These are phyloP conservation scores for Nebria salina DNA, from an alignment of 2,888 invertebrate genomes.

Conservation along the genomic window DNA sequence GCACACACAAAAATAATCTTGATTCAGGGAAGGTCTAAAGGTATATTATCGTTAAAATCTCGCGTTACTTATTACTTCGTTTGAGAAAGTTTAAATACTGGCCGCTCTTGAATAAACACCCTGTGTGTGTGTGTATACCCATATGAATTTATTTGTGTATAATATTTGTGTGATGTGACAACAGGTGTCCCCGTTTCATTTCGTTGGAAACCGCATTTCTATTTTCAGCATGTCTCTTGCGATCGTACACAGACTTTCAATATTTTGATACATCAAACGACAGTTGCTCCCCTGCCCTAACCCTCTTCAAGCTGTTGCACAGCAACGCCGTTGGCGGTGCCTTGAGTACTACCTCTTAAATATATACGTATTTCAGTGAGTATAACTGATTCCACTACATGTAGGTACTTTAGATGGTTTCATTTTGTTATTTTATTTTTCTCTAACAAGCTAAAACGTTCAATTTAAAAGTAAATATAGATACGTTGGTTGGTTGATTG, in stretches of 20 bases:
- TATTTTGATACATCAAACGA: not conserved
- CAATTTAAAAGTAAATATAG: not conserved
- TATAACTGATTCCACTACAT: not conserved
- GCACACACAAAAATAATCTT: too few species aligned
- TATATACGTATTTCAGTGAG: not conserved
- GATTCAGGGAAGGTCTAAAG: too few species aligned
- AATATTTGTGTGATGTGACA: slow-evolving; percentile 16
- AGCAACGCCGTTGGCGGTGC: not conserved
- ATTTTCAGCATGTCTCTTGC: not conserved
- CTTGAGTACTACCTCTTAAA: not conserved
- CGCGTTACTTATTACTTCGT: too few species aligned
- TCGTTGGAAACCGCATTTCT: not conserved
- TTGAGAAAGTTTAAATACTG: not conserved
- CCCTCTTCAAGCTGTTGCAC: not conserved
- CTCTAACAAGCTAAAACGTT: not conserved
- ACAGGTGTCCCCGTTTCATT: slow-evolving; percentile 25
- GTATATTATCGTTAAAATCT: too few species aligned
- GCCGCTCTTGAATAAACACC: not conserved
- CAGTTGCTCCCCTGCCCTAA: not conserved
- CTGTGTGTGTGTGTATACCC: not conserved
- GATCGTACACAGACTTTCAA: slow-evolving; percentile 1
- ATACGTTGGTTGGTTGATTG: too few species aligned
- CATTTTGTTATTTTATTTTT: not conserved
- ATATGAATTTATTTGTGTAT: not conserved
- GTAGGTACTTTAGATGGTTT: not conserved